These are phyloP conservation scores for Periophthalmus modestus DNA, from an alignment of 2,113 vertebrate species.

Conservation along the genomic window DNA sequence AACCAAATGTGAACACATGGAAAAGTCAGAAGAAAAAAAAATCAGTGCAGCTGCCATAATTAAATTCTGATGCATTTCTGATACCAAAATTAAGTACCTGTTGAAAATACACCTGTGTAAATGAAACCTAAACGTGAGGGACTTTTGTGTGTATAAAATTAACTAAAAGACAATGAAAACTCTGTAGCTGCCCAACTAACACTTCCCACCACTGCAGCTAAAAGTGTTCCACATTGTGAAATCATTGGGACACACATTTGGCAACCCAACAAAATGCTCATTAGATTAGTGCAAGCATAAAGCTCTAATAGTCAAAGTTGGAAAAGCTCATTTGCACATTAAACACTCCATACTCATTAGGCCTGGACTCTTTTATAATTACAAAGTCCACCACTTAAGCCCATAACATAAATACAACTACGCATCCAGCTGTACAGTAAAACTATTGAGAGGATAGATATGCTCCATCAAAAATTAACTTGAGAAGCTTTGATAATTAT, in stretches of 20 bases:
- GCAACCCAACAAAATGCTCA: constrained; percentile 39
- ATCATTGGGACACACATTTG: neutral
- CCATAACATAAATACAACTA: constrained; percentile 68
- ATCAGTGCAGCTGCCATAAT: too few relatives aligned
- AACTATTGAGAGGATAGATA: constrained; percentile 44
- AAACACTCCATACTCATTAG: constrained; percentile 66
- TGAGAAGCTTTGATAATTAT: constrained; percentile 69
- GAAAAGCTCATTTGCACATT: constrained; percentile 65
- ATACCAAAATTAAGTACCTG: too few relatives aligned
- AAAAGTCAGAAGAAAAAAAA: too few relatives aligned
- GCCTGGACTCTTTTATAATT: constrained; percentile 64
- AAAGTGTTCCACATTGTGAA: constrained; percentile 1
- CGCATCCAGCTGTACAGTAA: constrained; percentile 58
- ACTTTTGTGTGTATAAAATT: neutral
- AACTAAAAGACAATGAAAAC: neutral
- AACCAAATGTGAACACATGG: too few relatives aligned
- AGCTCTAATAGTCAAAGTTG: constrained; percentile 50
- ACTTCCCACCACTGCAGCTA: constrained; percentile 1
- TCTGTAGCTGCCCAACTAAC: neutral
- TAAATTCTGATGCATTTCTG: neutral
- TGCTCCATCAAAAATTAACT: constrained; percentile 66
- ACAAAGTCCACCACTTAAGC: constrained; percentile 75
- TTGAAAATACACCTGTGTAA: neutral
- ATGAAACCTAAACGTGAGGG: neutral
- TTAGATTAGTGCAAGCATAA: constrained; percentile 47